Conservation (phyloP, 2,797 vertebrate species). For the Rhabdomys pumilio region DNA sequence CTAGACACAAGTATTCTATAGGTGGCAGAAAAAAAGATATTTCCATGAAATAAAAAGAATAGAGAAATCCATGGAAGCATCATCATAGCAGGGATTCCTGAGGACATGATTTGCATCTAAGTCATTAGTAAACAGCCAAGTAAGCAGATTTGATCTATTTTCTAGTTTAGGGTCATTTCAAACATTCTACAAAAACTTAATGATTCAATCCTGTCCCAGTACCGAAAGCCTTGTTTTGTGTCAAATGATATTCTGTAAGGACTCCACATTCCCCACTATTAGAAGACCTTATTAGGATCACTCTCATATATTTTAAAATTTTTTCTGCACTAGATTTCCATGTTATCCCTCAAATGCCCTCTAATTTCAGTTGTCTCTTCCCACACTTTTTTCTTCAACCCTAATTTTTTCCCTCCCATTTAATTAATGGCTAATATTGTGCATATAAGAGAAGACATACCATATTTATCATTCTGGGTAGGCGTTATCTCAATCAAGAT, state of each 20-base stretch:
- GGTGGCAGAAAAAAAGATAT: background rate
- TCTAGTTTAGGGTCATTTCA: slow-evolving; percentile 28
- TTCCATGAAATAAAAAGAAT: background rate
- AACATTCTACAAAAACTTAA: slow-evolving; percentile 8
- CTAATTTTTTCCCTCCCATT: background rate
- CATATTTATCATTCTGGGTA: background rate
- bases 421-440: background rate
- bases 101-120: background rate
- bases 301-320: too few species aligned
- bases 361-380: background rate
- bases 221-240: background rate
- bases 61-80: background rate
- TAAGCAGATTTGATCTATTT: background rate
- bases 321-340: background rate
- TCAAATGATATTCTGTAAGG: background rate
- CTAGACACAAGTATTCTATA: background rate
- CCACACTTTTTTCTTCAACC: background rate
- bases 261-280: background rate
- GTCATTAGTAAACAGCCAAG: background rate
- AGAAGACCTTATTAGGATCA: too few species aligned
- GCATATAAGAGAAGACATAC: background rate
- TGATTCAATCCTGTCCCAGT: background rate
- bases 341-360: background rate
- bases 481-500: background rate
- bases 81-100: background rate